These are phyloP conservation scores for Aelia acuminata DNA, from an alignment of 2,888 invertebrate genomes.

Conservation along the genomic window DNA sequence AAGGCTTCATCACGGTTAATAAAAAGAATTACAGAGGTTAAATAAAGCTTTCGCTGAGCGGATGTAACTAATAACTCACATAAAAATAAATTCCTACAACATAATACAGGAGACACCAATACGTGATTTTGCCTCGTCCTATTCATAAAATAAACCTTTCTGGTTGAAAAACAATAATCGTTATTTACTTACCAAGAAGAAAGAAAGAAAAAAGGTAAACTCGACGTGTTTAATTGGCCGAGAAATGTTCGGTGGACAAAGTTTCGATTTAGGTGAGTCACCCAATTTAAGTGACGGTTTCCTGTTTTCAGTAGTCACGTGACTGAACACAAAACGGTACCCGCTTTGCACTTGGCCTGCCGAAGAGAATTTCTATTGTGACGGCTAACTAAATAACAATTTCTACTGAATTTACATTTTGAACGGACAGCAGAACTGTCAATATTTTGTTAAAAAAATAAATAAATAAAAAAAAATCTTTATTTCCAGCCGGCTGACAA, in stretches of 20 bases:
- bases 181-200: background rate
- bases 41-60: too few relatives aligned
- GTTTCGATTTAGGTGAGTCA: conserved; percentile 31
- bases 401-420: background rate
- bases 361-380: background rate
- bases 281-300: conserved; percentile 33
- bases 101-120: too few relatives aligned
- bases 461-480: background rate
- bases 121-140: too few relatives aligned
- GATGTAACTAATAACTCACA: too few relatives aligned
- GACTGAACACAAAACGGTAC: background rate
- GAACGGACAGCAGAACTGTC: background rate
- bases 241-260: conserved; percentile 21
- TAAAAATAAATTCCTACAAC: too few relatives aligned
- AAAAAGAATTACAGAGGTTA: too few relatives aligned
- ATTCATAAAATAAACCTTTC: background rate
- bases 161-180: background rate
- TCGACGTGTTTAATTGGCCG: conserved; percentile 28
- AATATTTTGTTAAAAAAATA: background rate
- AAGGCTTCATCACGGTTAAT: too few relatives aligned
- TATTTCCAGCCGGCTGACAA: too few relatives aligned
- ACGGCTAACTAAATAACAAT: background rate
- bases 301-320: conserved; percentile 25
- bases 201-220: background rate
- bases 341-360: background rate